Evolutionary conservation across 2,113 vertebrate genomes (phyloP).

Genomic region (Sula dactylatra): DNA sequence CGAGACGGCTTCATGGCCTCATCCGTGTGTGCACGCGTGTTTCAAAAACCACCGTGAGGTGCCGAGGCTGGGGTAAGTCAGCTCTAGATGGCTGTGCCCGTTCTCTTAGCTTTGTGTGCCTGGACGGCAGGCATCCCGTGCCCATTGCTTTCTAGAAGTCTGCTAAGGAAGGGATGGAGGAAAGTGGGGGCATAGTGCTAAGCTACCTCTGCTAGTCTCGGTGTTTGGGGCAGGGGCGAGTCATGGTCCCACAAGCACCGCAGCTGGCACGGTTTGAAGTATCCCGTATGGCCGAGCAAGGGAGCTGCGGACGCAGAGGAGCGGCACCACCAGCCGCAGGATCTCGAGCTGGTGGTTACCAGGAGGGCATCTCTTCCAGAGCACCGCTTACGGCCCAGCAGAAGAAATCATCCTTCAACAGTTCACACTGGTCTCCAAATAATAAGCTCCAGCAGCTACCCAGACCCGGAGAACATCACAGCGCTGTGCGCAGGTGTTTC

Average conservation of each 20-base stretch:
- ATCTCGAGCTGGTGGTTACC: background rate
- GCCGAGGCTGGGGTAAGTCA: background rate
- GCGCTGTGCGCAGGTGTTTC: accelerated
- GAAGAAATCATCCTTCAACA: background rate
- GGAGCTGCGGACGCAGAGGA: background rate
- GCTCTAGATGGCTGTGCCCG: background rate
- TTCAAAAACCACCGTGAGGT: background rate
- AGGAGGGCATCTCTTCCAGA: background rate
- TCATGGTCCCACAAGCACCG: background rate
- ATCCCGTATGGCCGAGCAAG: background rate
- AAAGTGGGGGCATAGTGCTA: background rate
- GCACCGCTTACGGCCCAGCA: background rate
- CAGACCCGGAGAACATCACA: background rate
- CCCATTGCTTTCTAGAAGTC: background rate
- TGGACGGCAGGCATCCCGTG: background rate
- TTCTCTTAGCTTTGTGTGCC: background rate
- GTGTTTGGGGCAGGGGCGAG: background rate
- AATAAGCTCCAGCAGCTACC: background rate
- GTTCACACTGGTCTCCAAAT: background rate
- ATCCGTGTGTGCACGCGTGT: accelerated
- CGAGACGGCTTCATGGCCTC: background rate
- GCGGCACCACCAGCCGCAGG: accelerated
- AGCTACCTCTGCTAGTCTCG: background rate
- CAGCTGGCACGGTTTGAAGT: background rate
- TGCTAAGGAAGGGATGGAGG: background rate